These are phyloP conservation scores for Pseudochirops corinnae DNA, from an alignment of 2,797 vertebrate genomes.

Conservation along the genomic window DNA sequence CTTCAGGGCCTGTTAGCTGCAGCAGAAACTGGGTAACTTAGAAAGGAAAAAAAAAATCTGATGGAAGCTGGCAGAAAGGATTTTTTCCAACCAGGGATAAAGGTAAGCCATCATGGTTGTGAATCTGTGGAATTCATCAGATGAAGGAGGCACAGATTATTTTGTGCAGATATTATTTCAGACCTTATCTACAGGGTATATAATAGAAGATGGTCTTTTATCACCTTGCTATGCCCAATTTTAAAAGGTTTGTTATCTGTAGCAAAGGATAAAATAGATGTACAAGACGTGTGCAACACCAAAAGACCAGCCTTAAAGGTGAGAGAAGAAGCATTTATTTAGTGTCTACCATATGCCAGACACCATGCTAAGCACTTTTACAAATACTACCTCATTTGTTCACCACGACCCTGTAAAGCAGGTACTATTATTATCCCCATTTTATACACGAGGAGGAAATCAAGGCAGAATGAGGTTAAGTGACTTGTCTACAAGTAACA, in stretches of 20 bases:
- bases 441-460: background rate
- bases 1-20: background rate
- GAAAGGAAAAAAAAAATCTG: background rate
- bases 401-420: background rate
- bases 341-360: background rate
- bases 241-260: background rate
- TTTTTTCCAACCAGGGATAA: background rate
- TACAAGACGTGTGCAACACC: background rate
- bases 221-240: background rate
- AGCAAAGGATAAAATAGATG: background rate
- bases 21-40: background rate
- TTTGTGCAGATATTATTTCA: background rate
- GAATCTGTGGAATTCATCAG: background rate
- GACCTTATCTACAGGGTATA: background rate
- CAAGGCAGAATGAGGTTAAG: background rate
- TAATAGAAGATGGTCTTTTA: background rate
- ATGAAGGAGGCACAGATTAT: background rate
- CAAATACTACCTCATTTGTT: background rate
- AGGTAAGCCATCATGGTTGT: background rate
- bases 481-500: background rate
- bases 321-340: background rate
- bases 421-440: background rate
- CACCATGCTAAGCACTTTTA: background rate
- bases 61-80: background rate
- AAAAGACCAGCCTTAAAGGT: background rate